Evolutionary conservation across 1,140 invertebrate species (phyloP).

Genomic region (Papilio machaon): DNA sequence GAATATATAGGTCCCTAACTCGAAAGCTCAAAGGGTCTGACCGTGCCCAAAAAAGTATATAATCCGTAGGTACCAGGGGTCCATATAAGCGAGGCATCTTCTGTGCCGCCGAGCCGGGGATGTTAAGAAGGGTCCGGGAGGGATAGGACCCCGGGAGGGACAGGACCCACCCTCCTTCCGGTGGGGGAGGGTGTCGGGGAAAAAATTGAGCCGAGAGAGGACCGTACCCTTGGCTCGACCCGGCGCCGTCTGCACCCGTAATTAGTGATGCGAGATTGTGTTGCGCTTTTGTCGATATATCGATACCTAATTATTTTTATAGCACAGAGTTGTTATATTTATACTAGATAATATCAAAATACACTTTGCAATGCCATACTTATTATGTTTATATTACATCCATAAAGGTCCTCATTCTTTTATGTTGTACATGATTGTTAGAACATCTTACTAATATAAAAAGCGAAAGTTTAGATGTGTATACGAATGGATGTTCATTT

Average conservation of each 20-base stretch:
- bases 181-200: slow-evolving; percentile 72
- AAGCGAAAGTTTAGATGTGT: no score
- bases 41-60: slow-evolving; percentile 80
- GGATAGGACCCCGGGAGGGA: slow-evolving; percentile 67
- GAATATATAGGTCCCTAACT: slow-evolving; percentile 75
- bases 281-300: slow-evolving; percentile 61
- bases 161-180: slow-evolving; percentile 65
- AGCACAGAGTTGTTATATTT: not conserved
- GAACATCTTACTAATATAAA: no score
- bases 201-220: slow-evolving; percentile 74
- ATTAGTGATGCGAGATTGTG: slow-evolving; percentile 75
- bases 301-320: slow-evolving; percentile 38
- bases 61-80: slow-evolving; percentile 74
- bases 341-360: no score
- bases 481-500: no score
- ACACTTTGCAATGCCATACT: no score
- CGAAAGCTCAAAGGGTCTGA: slow-evolving; percentile 72
- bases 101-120: slow-evolving; percentile 76
- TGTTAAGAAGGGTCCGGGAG: slow-evolving; percentile 79
- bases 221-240: slow-evolving; percentile 76
- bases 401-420: no score
- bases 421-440: no score
- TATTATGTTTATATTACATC: no score
- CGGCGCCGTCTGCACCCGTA: slow-evolving; percentile 74
- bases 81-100: slow-evolving; percentile 77